phyloP scores from a whole-genome alignment of 1,140 invertebrate species.

The Ephestia elutella region DNA sequence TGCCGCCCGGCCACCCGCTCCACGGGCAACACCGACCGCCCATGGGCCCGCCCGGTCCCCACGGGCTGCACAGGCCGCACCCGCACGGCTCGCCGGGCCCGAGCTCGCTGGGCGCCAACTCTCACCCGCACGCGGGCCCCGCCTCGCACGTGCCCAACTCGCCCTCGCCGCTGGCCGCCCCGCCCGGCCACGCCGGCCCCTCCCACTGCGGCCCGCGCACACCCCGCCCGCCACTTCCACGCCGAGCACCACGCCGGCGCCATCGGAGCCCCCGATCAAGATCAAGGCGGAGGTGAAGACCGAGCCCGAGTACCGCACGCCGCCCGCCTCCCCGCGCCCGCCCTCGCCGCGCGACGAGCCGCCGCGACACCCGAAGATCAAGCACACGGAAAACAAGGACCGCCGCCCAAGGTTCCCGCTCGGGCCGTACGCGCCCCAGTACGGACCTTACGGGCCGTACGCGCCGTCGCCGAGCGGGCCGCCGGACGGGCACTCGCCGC shows the following conservation, averaged over 20 bases:
- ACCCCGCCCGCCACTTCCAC: slow-evolving; percentile 7
- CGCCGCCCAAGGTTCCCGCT: slow-evolving; percentile 53
- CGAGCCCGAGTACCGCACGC: slow-evolving; percentile 53
- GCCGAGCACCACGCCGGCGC: slow-evolving; percentile 10
- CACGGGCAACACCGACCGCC: not conserved
- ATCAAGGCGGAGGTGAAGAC: slow-evolving; percentile 62
- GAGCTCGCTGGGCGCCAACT: slow-evolving; percentile 9
- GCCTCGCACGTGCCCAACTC: slow-evolving; percentile 15
- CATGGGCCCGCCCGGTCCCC: slow-evolving; percentile 14
- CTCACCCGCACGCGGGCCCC: not conserved
- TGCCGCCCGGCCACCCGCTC: slow-evolving; percentile 18
- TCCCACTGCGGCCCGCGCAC: slow-evolving; percentile 16
- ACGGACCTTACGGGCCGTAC: slow-evolving; percentile 64
- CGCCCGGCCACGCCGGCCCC: slow-evolving; percentile 7
- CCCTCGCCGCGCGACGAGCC: slow-evolving; percentile 38
- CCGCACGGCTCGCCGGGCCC: slow-evolving; percentile 4
- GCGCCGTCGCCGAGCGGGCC: slow-evolving; percentile 33
- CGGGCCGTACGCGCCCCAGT: slow-evolving; percentile 67
- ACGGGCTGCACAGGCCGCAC: slow-evolving; percentile 16
- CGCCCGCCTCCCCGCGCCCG: slow-evolving; percentile 32
- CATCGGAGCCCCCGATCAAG: slow-evolving; percentile 33
- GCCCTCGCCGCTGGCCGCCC: slow-evolving; percentile 4
- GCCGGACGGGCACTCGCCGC: slow-evolving; percentile 38
- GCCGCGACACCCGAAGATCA: slow-evolving; percentile 55
- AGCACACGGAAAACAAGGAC: slow-evolving; percentile 61